Base-by-base conservation (phyloP, 2,113 vertebrate genomes). In the Garra rufa region DNA sequence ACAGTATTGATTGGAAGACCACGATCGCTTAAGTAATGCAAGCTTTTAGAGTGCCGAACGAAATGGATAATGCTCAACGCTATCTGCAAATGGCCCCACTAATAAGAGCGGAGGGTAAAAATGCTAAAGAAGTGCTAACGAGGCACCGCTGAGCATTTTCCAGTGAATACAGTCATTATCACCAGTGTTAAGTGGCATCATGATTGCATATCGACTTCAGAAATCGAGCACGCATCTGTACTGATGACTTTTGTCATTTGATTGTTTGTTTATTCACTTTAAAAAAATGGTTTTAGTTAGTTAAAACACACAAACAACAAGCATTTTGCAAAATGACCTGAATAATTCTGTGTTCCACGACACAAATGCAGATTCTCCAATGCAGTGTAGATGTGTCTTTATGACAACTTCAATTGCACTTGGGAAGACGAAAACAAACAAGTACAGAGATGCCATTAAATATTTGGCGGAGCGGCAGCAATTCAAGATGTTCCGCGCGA, bases 361-460 rank as follows among this genome's bases (percentile, higher is more conserved):
- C 14, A 34, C 28, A 34, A 52, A 52, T 76, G 26, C 43, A 17
- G 24, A 50, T 50, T 75, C 50, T 9, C 28, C 28, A 52, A 30
- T 6, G 26, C 28, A 61, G 26, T 78, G 0, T 38, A 44, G 24
- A 44, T 59, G 7, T 17, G 4, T 63, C 55, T 28, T 43, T 28
- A 44, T 44, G 55, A 34, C 50, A 41, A 55, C 50, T 41, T 77
- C n/a, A 77, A 57, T 57, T 57, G 55, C 76, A 78, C 52, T 61
- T 43, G 76, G 21, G 38, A 78, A 28, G 55, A 61, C 38, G 34
- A 59, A 78, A 78, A 41, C 55, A 78, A 78, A 61, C 76, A 78
- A 77, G 26, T 44, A 26, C 76, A 44, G 55, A 43, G 55, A 63
- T 77, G 75, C 52, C 75, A 59, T 77, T 77, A 77, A 77, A 57